phyloP scores from a whole-genome alignment of 2,113 vertebrate species.

The Pedetes capensis region DNA sequence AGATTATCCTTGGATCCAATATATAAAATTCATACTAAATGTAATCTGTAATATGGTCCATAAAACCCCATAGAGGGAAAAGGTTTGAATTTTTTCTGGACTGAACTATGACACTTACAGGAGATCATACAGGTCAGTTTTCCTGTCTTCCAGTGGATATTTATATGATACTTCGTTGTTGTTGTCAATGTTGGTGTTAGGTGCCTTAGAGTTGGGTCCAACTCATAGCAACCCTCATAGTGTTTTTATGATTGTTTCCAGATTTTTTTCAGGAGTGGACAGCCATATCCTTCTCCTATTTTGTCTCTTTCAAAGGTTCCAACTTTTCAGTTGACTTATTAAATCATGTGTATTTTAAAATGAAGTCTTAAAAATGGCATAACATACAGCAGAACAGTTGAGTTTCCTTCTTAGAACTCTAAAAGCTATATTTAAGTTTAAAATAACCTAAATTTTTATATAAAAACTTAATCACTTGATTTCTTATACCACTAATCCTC shows the following conservation, averaged over 20 bases:
- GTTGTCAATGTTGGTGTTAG: too few species aligned
- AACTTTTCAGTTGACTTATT: background rate
- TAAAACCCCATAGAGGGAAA: background rate
- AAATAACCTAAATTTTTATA: background rate
- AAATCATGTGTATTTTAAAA: background rate
- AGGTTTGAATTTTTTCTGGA: background rate
- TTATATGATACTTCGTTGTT: background rate
- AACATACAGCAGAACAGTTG: background rate
- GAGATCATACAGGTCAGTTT: background rate
- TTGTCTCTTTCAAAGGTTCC: background rate
- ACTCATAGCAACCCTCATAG: background rate
- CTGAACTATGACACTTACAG: background rate
- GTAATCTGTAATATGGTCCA: background rate
- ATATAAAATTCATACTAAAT: slow-evolving; percentile 12
- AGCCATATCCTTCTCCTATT: background rate
- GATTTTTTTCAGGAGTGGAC: background rate
- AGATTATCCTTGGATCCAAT: background rate
- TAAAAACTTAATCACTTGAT: background rate
- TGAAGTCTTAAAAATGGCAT: background rate
- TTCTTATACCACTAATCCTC: background rate
- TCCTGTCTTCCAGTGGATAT: background rate
- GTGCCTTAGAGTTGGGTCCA: background rate
- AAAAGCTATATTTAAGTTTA: slow-evolving; percentile 31
- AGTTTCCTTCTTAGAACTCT: background rate
- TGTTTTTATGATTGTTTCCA: too few species aligned